A percentile compares a stretch with the other conserved stretches of the same genome.
phyloP scores from a whole-genome alignment of 1,140 invertebrate genomes.

The Dendroctonus valens region DNA sequence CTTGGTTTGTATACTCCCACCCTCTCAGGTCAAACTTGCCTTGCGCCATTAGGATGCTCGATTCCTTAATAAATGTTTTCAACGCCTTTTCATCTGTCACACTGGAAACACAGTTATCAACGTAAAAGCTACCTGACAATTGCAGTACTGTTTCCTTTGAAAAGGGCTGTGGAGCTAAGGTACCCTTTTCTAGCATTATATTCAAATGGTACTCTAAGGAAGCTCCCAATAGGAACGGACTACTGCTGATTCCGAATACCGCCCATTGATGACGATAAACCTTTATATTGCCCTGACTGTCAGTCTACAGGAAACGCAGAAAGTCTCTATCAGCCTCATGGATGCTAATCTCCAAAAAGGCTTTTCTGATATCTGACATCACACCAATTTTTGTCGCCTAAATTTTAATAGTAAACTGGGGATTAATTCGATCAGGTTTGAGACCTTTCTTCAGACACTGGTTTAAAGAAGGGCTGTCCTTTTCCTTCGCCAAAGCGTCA shows the following conservation, averaged over 20 bases:
- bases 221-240: constrained; percentile 47
- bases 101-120: constrained; percentile 22
- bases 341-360: constrained; percentile 50
- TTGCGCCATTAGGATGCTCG: constrained; percentile 13
- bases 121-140: neutral
- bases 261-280: constrained; percentile 38
- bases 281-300: constrained; percentile 1
- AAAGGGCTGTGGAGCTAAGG: too few relatives aligned
- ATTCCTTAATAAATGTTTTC: constrained; percentile 20
- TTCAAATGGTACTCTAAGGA: constrained; percentile 34
- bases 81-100: constrained; percentile 5
- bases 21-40: constrained; percentile 32
- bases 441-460: constrained; percentile 41
- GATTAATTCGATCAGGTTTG: constrained; percentile 50
- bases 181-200: too few relatives aligned
- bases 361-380: constrained; percentile 49
- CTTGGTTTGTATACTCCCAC: constrained; percentile 17
- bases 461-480: constrained; percentile 36
- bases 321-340: constrained; percentile 41
- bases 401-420: constrained; percentile 48
- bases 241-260: constrained; percentile 44
- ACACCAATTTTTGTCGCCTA: constrained; percentile 46
- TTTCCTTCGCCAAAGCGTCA: constrained; percentile 21
- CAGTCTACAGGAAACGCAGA: constrained; percentile 48
- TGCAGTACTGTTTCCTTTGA: neutral